A percentile compares a stretch with the other conserved stretches of the same genome.
Conservation (phyloP, 2,797 vertebrate genomes). For the Mormyrus proboscirostris region DNA sequence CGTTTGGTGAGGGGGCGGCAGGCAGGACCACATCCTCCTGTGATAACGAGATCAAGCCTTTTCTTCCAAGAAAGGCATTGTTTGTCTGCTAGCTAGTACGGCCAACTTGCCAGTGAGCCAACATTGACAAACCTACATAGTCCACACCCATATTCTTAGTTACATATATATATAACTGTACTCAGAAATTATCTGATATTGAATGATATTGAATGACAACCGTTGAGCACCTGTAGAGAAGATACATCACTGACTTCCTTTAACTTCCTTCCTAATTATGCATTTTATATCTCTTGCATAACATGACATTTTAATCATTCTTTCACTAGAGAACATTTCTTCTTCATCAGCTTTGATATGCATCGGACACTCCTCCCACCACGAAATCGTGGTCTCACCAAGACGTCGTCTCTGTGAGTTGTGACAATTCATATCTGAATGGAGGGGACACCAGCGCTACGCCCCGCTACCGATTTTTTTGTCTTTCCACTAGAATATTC, state of each 20-base stretch:
- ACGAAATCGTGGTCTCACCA: not conserved
- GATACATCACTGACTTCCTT: not conserved
- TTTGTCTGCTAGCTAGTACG: not conserved
- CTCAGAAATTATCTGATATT: not conserved
- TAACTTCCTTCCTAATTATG: not conserved
- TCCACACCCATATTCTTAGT: not conserved
- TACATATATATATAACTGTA: not conserved
- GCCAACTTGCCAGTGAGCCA: constrained; percentile 9
- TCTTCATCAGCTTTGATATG: not conserved
- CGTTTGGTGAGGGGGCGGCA: not conserved
- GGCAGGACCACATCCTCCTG: constrained; percentile 4
- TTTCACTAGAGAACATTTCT: not conserved
- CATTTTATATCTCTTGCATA: not conserved
- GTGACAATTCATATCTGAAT: not conserved
- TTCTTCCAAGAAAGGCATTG: constrained; percentile 4
- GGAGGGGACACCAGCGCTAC: not conserved
- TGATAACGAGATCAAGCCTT: constrained; percentile 11
- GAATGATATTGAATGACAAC: not conserved
- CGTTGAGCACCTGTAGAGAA: not conserved
- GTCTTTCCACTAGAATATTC: not conserved
- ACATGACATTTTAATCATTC: not conserved
- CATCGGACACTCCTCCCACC: not conserved
- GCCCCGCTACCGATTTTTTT: not conserved
- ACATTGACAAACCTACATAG: not conserved
- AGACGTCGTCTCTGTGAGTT: not conserved